A percentile compares a stretch with the other conserved stretches of the same genome.
Conservation (phyloP, 2,113 vertebrate species). For the Glaucidium brasilianum region DNA sequence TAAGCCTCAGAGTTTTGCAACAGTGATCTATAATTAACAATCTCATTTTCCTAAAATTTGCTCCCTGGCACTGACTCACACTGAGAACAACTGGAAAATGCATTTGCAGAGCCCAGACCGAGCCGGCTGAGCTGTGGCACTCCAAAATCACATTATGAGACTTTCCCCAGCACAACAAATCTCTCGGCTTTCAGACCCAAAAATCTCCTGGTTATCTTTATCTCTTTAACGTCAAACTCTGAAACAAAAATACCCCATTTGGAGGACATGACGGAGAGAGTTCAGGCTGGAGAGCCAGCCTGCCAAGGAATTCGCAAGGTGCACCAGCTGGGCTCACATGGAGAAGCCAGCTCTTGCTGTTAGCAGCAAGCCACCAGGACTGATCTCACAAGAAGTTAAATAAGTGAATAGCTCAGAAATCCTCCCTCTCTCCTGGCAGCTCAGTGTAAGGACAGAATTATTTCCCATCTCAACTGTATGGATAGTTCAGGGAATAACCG, state of each 20-base stretch:
- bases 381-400: background rate
- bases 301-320: background rate
- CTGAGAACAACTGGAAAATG: background rate
- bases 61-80: background rate
- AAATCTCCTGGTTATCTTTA: background rate
- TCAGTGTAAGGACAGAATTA: background rate
- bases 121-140: background rate
- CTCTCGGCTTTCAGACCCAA: background rate
- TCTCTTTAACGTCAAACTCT: background rate
- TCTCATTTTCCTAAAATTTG: background rate
- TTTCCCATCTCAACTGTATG: fast-evolving
- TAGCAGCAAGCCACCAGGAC: background rate
- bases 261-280: background rate
- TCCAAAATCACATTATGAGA: background rate
- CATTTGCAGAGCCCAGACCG: background rate
- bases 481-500: background rate
- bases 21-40: background rate
- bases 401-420: background rate
- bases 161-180: background rate
- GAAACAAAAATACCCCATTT: background rate
- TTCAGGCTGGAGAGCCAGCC: background rate
- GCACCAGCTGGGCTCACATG: no score
- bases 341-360: background rate
- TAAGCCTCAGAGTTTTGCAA: background rate
- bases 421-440: background rate